Conservation (phyloP, 2,888 invertebrate species). For the Athalia rosae region DNA sequence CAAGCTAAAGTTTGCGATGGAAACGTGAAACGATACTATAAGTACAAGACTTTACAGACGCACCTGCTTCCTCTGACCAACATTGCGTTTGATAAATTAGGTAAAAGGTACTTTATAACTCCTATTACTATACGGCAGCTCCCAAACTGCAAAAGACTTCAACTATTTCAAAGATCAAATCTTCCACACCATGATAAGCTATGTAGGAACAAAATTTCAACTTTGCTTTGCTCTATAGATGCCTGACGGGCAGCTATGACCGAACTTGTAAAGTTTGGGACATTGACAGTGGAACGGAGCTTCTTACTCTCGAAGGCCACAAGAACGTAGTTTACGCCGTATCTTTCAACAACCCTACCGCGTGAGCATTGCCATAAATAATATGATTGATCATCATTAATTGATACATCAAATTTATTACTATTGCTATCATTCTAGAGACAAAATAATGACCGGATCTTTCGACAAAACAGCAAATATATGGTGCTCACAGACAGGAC, state of each 20-base stretch:
- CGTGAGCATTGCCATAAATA: constrained; percentile 74
- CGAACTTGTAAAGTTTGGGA: constrained; percentile 89
- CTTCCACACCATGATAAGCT: background rate
- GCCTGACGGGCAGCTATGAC: constrained; percentile 89
- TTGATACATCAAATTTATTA: too few species aligned
- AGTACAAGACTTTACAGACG: constrained; percentile 80
- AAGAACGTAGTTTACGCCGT: constrained; percentile 89
- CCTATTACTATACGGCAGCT: background rate
- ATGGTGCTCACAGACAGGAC: constrained; percentile 82
- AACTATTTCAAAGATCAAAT: too few species aligned
- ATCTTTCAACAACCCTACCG: constrained; percentile 84
- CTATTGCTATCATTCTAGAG: constrained; percentile 72
- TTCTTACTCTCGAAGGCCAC: constrained; percentile 83
- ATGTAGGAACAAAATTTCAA: background rate
- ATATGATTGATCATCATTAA: too few species aligned
- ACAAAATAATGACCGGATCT: constrained; percentile 85
- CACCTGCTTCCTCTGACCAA: constrained; percentile 85
- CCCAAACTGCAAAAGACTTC: background rate
- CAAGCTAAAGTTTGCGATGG: constrained; percentile 80
- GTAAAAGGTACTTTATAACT: constrained; percentile 75
- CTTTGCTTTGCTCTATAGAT: constrained; percentile 73
- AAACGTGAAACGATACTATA: constrained; percentile 79
- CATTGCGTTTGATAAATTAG: constrained; percentile 82
- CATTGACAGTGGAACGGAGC: constrained; percentile 81
- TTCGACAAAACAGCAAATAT: constrained; percentile 87